A percentile compares a stretch with the other conserved stretches of the same genome.
Conservation (phyloP, 2,797 vertebrate species). For the Eulemur rubriventer region DNA sequence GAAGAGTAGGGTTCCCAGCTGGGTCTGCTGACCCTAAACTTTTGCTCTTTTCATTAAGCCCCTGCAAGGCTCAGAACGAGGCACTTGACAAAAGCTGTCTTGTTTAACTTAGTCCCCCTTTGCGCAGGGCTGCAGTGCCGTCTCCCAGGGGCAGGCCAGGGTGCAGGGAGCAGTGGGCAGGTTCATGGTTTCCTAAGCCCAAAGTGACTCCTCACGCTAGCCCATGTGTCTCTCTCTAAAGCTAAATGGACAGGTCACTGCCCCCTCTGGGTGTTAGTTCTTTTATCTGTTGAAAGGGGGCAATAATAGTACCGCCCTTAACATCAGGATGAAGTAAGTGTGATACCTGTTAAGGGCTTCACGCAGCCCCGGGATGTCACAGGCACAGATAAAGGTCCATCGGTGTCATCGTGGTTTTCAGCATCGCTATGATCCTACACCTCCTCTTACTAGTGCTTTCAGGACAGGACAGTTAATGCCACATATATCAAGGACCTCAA, state of each 20-base stretch:
- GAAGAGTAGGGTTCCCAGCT: background rate
- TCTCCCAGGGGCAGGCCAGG: background rate
- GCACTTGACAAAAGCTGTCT: background rate
- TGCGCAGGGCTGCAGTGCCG: background rate
- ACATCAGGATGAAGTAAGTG: too few relatives aligned
- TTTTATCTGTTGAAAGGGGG: background rate
- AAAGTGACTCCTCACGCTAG: background rate
- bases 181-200: background rate
- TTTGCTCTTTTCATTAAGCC: background rate
- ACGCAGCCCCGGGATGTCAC: background rate
- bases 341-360: background rate
- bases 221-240: background rate
- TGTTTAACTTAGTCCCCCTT: background rate
- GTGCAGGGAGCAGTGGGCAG: background rate
- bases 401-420: background rate
- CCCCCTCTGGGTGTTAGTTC: background rate
- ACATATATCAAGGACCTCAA: background rate
- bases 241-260: background rate
- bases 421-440: accelerated
- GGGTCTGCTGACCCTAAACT: background rate
- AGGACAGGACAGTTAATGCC: background rate
- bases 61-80: background rate
- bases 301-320: accelerated
- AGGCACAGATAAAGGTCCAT: background rate
- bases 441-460: background rate